Evolutionary conservation across 2,888 invertebrate species (phyloP), one percentile per base, ranked within the genome.

Genomic region (Aphidius colemani): DNA sequence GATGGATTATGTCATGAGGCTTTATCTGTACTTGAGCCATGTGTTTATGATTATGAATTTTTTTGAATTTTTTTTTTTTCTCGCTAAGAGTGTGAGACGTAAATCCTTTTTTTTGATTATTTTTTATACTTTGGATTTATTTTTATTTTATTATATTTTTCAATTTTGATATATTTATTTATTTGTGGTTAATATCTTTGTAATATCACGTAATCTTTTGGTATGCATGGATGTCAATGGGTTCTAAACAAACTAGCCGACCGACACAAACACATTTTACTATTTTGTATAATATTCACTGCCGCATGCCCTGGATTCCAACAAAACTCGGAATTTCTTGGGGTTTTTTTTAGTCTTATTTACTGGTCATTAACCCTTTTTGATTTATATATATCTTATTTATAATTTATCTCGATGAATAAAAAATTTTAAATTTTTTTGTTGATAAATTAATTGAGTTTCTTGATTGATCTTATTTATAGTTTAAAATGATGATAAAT

Each of bases 71-170:
- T 63, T 63, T 63, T 63, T 46, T 63, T 53, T 45, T 50, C 48
- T 49, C 59, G 51, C 66, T 64, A 67, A 65, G 63, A 64, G 67
- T 67, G 70, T 70, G 69, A 66, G 65, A 64, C 58, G 69, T 65
- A 66, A 63, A 63, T 58, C 5, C 58, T 64, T 56, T 68, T 59
- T 66, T 67, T 69, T 63, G 66, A 67, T 55, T 69, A 60, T 63
- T 55, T 57, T 59, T 59, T 56, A 62, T 68, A 4, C 13, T 2
- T 13, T 67, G 67, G 67, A 67, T 69, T 68, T 65, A 65, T 64
- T 56, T 67, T 62, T 66, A n/a, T 65, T 70, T 65, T 68, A 68
- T 69, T 67, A 70, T 67, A 61, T 70, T 68, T 67, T 60, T 53
- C 65, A 63, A 63, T 65, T 66, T 67, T 64, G 67, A 61, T 67